Percentiles rank a stretch among this genome's conserved stretches.
These are phyloP conservation scores for Drosophila lacicola DNA, from an alignment of 2,888 invertebrate species.

Conservation along the genomic window DNA sequence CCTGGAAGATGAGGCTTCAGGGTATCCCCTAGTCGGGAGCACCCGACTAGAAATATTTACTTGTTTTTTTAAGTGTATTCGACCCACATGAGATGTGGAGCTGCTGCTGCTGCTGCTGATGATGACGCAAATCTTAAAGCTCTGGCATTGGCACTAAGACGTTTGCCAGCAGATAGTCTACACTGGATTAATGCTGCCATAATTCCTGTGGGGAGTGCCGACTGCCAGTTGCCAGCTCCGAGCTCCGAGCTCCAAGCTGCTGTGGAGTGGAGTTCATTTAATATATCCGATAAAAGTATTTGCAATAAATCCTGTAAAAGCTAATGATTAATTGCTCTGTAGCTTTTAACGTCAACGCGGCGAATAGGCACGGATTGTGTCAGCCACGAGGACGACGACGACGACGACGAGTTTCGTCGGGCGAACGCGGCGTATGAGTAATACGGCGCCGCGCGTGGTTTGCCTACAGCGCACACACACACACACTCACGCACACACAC, in stretches of 20 bases:
- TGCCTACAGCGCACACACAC: slow-evolving; percentile 61
- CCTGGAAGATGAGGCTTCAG: too few species aligned
- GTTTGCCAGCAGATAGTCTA: slow-evolving; percentile 65
- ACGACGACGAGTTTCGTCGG: slow-evolving; percentile 6
- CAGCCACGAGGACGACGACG: slow-evolving; percentile 31
- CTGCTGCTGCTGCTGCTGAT: slow-evolving; percentile 28
- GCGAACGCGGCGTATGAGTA: slow-evolving; percentile 77
- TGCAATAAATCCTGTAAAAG: slow-evolving; percentile 83
- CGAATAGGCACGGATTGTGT: slow-evolving; percentile 78
- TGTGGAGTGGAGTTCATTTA: slow-evolving; percentile 76
- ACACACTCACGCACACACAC: slow-evolving; percentile 18
- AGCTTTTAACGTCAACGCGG: slow-evolving; percentile 78
- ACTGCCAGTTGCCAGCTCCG: slow-evolving; percentile 19
- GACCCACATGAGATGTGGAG: slow-evolving; percentile 54
- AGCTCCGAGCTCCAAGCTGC: too few species aligned
- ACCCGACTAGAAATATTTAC: too few species aligned
- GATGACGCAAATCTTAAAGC: slow-evolving; percentile 79
- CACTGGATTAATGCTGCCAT: slow-evolving; percentile 79
- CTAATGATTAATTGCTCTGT: slow-evolving; percentile 83
- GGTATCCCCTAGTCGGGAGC: too few species aligned
- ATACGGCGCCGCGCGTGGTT: slow-evolving; percentile 77
- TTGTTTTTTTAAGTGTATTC: slow-evolving; percentile 23
- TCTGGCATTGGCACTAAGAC: slow-evolving; percentile 44
- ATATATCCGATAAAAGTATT: slow-evolving; percentile 82
- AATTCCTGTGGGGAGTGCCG: slow-evolving; percentile 56